A percentile compares a stretch with the other conserved stretches of the same genome.
phyloP scores from a whole-genome alignment of 2,113 vertebrate species.

The Eubucco bourcierii region DNA sequence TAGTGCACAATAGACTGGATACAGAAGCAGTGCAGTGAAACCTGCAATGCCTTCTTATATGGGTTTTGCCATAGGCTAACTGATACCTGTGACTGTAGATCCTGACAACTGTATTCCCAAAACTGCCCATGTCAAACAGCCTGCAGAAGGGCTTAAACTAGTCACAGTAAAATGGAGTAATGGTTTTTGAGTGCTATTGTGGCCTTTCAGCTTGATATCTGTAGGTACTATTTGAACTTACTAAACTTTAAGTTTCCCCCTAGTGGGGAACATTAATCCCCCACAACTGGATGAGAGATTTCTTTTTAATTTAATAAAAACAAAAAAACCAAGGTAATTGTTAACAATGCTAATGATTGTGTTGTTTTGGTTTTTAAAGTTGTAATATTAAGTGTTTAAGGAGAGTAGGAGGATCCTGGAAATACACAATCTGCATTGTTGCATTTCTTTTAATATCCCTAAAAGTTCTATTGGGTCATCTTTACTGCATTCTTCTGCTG shows the following conservation, averaged over 20 bases:
- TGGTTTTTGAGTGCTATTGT: not conserved
- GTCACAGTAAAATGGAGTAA: not conserved
- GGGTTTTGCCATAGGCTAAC: conserved; percentile 40
- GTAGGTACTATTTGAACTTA: not conserved
- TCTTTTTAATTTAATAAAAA: not conserved
- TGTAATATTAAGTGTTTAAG: not conserved
- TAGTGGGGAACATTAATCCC: too few species aligned
- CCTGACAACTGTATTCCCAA: conserved; percentile 37
- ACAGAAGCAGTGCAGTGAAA: conserved; percentile 26
- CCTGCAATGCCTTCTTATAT: not conserved
- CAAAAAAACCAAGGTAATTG: not conserved
- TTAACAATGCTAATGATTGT: not conserved
- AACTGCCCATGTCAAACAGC: not conserved
- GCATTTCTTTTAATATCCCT: not conserved
- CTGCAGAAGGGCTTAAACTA: not conserved
- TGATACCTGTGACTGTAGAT: conserved; percentile 27
- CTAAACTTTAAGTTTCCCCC: not conserved
- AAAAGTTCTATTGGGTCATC: not conserved
- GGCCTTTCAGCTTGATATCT: not conserved
- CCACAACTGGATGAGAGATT: not conserved
- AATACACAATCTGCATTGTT: not conserved
- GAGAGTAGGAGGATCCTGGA: not conserved
- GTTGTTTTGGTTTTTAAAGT: not conserved
- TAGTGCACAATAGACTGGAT: conserved; percentile 37
- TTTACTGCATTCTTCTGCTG: not conserved